A percentile compares a stretch with the other conserved stretches of the same genome.
Evolutionary conservation across 2,888 invertebrate species (phyloP).

Genomic region (Drosophila bunnanda): DNA sequence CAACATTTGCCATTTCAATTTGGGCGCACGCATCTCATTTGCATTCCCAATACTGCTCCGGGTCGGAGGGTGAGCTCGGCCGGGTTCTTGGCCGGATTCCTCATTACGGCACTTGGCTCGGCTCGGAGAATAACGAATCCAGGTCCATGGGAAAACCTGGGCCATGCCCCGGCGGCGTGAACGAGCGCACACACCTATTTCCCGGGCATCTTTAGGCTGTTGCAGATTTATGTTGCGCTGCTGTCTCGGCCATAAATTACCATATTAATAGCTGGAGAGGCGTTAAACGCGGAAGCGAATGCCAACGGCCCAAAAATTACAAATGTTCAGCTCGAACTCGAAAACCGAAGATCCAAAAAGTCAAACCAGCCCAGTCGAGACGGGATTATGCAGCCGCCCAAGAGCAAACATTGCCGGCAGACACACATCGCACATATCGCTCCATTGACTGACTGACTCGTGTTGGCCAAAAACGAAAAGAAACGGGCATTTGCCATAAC

Average conservation of each 20-base stretch:
- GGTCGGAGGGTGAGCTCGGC: not conserved
- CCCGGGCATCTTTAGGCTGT: conserved; percentile 21
- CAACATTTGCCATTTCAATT: conserved; percentile 64
- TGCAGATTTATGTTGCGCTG: conserved; percentile 56
- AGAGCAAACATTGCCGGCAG: not conserved
- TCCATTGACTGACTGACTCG: conserved; percentile 29
- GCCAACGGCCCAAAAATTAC: conserved; percentile 15
- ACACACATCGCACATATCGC: conserved; percentile 3
- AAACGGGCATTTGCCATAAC: conserved; percentile 35
- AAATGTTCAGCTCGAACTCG: not conserved
- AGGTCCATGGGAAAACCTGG: conserved; percentile 2
- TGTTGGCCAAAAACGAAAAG: conserved; percentile 31
- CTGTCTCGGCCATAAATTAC: conserved; percentile 55
- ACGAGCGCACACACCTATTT: conserved; percentile 27
- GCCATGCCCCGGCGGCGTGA: conserved; percentile 11
- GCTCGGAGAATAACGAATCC: not conserved
- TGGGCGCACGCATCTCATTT: conserved; percentile 61
- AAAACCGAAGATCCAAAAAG: not conserved
- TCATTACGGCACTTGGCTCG: conserved; percentile 45
- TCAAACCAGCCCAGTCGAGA: conserved; percentile 5
- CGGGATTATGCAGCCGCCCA: conserved; percentile 5
- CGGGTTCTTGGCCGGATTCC: conserved; percentile 10
- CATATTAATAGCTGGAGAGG: conserved; percentile 60
- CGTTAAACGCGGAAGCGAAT: conserved; percentile 53
- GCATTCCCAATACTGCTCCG: conserved; percentile 51